A percentile compares a stretch with the other conserved stretches of the same genome.
These are phyloP conservation scores for Cremastinae sp. DNA, from an alignment of 2,888 invertebrate species.

Conservation along the genomic window DNA sequence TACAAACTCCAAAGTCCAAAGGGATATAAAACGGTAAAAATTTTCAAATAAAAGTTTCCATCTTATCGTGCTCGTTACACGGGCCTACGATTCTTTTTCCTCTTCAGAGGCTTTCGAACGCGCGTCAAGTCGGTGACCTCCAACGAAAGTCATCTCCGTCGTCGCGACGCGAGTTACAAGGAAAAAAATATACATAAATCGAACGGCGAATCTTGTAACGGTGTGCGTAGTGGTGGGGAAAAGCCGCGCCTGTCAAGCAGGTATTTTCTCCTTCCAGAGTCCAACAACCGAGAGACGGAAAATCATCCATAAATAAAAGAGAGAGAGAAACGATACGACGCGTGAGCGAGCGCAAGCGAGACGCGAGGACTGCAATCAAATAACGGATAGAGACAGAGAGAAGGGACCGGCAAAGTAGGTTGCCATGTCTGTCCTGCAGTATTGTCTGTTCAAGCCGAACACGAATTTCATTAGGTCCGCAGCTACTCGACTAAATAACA, in stretches of 20 bases:
- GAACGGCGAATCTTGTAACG: conserved; percentile 34
- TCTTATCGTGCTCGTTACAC: not conserved
- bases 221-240: conserved; percentile 40
- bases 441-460: conserved; percentile 67
- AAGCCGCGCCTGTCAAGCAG: conserved; percentile 42
- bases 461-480: conserved; percentile 68
- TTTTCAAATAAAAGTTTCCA: not conserved
- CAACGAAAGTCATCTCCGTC: conserved; percentile 17
- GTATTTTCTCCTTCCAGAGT: conserved; percentile 15
- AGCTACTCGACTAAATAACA: conserved; percentile 58
- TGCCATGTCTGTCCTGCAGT: conserved; percentile 72
- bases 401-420: conserved; percentile 65
- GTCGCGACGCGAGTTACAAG: conserved; percentile 3
- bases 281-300: conserved; percentile 41
- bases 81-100: conserved; percentile 1
- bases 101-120: not conserved
- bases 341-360: conserved; percentile 23
- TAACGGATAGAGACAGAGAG: conserved; percentile 14
- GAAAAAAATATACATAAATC: conserved; percentile 19
- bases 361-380: conserved; percentile 18
- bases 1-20: conserved; percentile 57
- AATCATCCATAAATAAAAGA: too few species aligned
- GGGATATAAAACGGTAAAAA: conserved; percentile 28
- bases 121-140: conserved; percentile 38
- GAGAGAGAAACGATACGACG: conserved; percentile 8